Percentiles rank a stretch among this genome's conserved stretches.
Conservation (phyloP, 2,888 invertebrate genomes). For the Drosophila histrio region DNA sequence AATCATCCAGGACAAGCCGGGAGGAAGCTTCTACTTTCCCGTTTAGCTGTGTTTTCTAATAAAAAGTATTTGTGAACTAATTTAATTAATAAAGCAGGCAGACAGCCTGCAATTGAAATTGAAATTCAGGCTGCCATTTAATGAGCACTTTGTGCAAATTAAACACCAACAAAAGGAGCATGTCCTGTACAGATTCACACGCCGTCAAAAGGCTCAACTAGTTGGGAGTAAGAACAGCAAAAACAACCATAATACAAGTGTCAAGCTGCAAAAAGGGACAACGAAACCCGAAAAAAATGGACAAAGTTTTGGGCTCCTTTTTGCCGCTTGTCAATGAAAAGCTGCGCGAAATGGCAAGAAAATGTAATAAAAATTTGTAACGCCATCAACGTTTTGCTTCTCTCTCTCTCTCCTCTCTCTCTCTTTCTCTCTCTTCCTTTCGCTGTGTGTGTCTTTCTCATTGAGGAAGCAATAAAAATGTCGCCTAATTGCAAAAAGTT, state of each 20-base stretch:
- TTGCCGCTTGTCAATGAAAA: constrained; percentile 63
- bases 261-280: constrained; percentile 47
- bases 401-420: neutral
- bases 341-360: constrained; percentile 63
- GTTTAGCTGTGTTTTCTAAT: neutral
- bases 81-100: constrained; percentile 55
- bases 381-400: constrained; percentile 54
- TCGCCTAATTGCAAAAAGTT: constrained; percentile 79
- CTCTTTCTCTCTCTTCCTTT: constrained; percentile 1
- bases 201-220: constrained; percentile 66
- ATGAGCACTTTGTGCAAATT: constrained; percentile 76
- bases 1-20: constrained; percentile 19
- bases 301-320: constrained; percentile 40
- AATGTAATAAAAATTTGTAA: constrained; percentile 74
- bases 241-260: constrained; percentile 50
- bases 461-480: constrained; percentile 74
- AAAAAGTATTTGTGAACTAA: constrained; percentile 56
- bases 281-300: constrained; percentile 16
- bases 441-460: constrained; percentile 21
- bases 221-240: constrained; percentile 28
- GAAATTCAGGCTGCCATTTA: constrained; percentile 46
- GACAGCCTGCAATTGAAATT: constrained; percentile 19
- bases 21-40: neutral
- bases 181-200: constrained; percentile 48
- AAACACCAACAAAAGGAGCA: constrained; percentile 47